These are phyloP conservation scores for Pachydiplax longipennis DNA, from an alignment of 2,888 invertebrate species.

Conservation along the genomic window DNA sequence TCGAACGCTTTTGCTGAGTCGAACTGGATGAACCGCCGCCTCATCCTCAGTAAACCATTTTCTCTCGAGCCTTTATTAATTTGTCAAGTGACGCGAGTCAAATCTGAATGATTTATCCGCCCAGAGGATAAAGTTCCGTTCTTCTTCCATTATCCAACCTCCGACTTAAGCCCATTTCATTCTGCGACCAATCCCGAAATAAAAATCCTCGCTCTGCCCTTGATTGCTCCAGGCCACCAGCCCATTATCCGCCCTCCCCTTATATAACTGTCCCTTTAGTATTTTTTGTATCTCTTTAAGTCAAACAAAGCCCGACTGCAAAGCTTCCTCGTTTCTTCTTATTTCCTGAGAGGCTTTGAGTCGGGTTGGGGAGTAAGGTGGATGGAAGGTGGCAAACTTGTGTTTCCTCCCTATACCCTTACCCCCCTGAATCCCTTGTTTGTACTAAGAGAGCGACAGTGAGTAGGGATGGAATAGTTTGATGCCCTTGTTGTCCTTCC, in stretches of 20 bases:
- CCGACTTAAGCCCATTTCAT: not conserved
- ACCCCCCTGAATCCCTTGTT: not conserved
- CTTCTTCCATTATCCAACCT: not conserved
- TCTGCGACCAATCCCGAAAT: not conserved
- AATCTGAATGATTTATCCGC: not conserved
- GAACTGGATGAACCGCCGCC: too few relatives aligned
- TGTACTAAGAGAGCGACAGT: not conserved
- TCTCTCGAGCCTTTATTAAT: too few relatives aligned
- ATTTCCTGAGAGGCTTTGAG: not conserved
- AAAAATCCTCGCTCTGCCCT: not conserved
- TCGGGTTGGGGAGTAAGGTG: not conserved
- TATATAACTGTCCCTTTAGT: not conserved
- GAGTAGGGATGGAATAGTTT: not conserved
- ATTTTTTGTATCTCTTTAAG: constrained; percentile 21
- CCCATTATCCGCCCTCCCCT: not conserved
- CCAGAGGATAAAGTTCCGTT: not conserved
- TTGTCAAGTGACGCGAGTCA: not conserved
- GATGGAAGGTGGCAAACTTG: not conserved
- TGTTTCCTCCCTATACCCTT: not conserved
- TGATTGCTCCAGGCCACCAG: not conserved
- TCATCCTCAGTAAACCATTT: too few relatives aligned
- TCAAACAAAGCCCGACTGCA: constrained; percentile 11
- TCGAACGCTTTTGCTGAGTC: too few relatives aligned
- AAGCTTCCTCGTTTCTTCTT: not conserved
- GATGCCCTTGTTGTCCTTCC: constrained; percentile 26